Evolutionary conservation across 37 sponge, comb jelly and placozoan genomes (phyloP), one percentile per base, ranked within the genome.

Genomic region (Diacarnus erythraeanus): DNA sequence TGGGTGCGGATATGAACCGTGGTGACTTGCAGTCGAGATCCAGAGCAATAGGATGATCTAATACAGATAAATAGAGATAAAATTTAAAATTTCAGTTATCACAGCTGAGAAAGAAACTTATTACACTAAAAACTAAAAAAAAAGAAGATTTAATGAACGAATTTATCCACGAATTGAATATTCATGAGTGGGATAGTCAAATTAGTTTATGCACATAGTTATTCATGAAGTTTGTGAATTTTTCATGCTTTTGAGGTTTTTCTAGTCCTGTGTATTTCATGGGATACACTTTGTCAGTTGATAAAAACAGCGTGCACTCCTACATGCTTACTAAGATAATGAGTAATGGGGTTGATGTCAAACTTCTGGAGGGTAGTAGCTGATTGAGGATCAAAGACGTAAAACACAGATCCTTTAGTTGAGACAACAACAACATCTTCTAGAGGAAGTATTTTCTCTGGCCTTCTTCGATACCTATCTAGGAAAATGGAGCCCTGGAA

Each of bases 401-500:
- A 81, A 35, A 87, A 43, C 0, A 33, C 26, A 1, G 87, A 71
- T 25, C 77, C 44, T 40, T 25, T 68, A 22, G 39, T 58, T 57
- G 65, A 10, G 22, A 67, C 87, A 10, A 81, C 39, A 26, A 80
- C 80, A 20, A 81, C 40, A 37, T 79, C 60, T 15, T 74, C 82
- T 44, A 81, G 10, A 20, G 69, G 38, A 23, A 81, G 33, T 17
- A 87, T 66, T 31, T 69, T 39, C 25, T 81, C 64, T 1, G 71
- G 87, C 0, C 29, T 57, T 20, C 57, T 25, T 18, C 38, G 22
- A 66, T 41, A 36, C 18, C 47, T 42, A 58, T 76, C 64, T 41
- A 71, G 54, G 29, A 71, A 77, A 12, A 58, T 75, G 10, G 71
- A 75, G 30, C 87, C 87, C 87, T 87, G 58, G 18, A 71, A 26